These are phyloP conservation scores for Eilema griseolum DNA, from an alignment of 2,888 invertebrate species.

Conservation along the genomic window DNA sequence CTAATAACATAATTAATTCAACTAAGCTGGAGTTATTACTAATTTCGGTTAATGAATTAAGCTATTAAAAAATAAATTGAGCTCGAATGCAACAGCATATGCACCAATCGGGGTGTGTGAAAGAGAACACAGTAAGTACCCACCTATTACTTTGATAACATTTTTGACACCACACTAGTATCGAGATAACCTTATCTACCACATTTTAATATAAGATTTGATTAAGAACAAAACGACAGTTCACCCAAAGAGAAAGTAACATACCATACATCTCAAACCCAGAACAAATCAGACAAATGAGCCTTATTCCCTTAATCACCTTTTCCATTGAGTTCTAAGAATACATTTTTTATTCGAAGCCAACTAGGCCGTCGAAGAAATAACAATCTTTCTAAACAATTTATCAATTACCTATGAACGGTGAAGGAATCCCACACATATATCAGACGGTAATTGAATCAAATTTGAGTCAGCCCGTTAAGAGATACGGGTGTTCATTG, in stretches of 20 bases:
- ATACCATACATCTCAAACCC: conserved; percentile 24
- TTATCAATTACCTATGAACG: conserved; percentile 39
- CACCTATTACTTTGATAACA: not conserved
- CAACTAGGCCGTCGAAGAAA: conserved; percentile 28
- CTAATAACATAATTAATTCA: too few species aligned
- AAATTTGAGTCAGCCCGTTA: conserved; percentile 16
- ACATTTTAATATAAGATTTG: not conserved
- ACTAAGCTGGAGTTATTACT: too few species aligned
- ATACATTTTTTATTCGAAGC: conserved; percentile 28
- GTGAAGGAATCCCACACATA: conserved; percentile 43
- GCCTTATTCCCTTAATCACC: conserved; percentile 34
- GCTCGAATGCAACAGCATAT: too few species aligned
- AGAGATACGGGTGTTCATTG: conserved; percentile 5
- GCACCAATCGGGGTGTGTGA: not conserved
- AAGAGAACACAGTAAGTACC: not conserved
- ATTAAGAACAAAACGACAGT: conserved; percentile 25
- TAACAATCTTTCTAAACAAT: conserved; percentile 37
- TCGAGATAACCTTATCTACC: not conserved
- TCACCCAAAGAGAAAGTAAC: conserved; percentile 43
- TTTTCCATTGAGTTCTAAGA: conserved; percentile 31
- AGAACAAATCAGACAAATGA: conserved; percentile 36
- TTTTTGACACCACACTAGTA: not conserved
- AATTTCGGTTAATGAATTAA: too few species aligned
- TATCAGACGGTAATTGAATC: conserved; percentile 20
- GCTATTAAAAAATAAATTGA: too few species aligned